Evolutionary conservation across 2,113 vertebrate species (phyloP).

Genomic region (Xenotilapia caudafasciata): DNA sequence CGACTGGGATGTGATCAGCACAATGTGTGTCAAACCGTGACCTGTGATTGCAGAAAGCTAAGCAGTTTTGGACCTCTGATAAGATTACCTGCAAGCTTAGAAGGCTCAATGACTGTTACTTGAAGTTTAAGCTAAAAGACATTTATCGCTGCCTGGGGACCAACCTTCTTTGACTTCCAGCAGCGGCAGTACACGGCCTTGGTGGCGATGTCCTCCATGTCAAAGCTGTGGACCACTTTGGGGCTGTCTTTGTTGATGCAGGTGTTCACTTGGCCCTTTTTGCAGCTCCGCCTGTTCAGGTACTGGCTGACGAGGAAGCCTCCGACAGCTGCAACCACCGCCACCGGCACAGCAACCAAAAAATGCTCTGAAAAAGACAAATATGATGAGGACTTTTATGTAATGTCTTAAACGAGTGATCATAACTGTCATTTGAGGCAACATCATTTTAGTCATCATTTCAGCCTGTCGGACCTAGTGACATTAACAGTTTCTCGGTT

Average conservation of each 20-base stretch:
- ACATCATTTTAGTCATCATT: neutral
- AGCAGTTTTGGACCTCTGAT: neutral
- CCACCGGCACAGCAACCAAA: conserved; percentile 62
- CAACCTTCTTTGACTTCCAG: conserved; percentile 78
- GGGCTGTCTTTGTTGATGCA: conserved; percentile 68
- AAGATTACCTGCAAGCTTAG: neutral
- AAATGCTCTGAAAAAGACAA: conserved; percentile 59
- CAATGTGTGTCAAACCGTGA: neutral
- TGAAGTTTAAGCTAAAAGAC: neutral
- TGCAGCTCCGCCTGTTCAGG: conserved; percentile 40
- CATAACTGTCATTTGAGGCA: neutral
- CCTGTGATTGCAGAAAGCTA: neutral
- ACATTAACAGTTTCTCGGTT: neutral
- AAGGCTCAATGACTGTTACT: neutral
- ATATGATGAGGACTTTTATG: neutral
- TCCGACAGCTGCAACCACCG: conserved; percentile 58
- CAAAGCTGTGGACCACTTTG: conserved; percentile 77
- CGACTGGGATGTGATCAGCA: neutral
- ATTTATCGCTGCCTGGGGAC: neutral
- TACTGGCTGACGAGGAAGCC: conserved; percentile 65
- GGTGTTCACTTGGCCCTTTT: conserved; percentile 64
- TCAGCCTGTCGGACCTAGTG: neutral
- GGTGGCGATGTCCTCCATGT: conserved; percentile 74
- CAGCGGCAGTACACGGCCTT: conserved; percentile 78
- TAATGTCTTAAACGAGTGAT: neutral